A percentile compares a stretch with the other conserved stretches of the same genome.
These are phyloP conservation scores for Scaptomyza tumidula DNA, from an alignment of 2,888 invertebrate genomes.

Conservation along the genomic window DNA sequence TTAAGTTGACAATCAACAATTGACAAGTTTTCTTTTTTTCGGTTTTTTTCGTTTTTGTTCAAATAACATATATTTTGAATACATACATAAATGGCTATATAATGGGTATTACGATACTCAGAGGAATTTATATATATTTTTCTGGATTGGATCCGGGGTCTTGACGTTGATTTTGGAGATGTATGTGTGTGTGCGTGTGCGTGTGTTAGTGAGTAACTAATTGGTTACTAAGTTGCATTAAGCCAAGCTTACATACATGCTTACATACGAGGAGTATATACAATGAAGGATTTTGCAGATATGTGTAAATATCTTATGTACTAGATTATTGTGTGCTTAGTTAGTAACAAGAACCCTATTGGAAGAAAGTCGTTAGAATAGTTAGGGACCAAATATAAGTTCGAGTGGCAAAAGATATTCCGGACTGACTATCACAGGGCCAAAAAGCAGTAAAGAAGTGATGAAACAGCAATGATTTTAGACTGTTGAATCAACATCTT, in stretches of 20 bases:
- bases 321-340: not conserved
- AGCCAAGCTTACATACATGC: not conserved
- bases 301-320: conserved; percentile 23
- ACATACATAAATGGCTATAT: conserved; percentile 11
- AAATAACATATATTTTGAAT: not conserved
- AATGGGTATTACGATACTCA: conserved; percentile 12
- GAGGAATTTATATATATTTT: not conserved
- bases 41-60: not conserved
- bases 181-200: not conserved
- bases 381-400: no score
- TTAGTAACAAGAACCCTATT: not conserved
- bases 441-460: not conserved
- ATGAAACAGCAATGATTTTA: not conserved
- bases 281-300: conserved; percentile 29
- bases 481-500: not conserved
- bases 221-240: conserved; percentile 13
- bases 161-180: not conserved
- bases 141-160: not conserved
- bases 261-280: conserved; percentile 12
- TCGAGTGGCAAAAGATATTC: not conserved
- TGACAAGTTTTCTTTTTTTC: conserved; percentile 2
- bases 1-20: conserved; percentile 63
- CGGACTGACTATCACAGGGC: not conserved
- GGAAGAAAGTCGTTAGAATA: not conserved
- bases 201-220: not conserved